A percentile compares a stretch with the other conserved stretches of the same genome.
phyloP scores from a whole-genome alignment of 64 coral and sea anemone genomes.

The Catalaphyllia jardinei region DNA sequence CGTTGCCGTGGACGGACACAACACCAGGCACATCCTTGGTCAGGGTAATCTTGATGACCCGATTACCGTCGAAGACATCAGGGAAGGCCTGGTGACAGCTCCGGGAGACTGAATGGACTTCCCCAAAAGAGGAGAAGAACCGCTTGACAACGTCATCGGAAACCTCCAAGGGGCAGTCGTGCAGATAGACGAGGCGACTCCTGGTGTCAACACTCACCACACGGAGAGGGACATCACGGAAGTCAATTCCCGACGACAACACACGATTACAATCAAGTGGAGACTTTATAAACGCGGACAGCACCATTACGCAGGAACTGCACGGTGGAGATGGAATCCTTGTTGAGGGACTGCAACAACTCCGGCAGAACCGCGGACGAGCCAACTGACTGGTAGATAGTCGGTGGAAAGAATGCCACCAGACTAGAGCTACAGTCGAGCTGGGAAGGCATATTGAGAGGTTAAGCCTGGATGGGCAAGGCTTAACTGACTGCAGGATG shows the following conservation, averaged over 20 bases:
- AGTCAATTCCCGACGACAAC: too few relatives aligned
- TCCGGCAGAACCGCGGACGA: background rate
- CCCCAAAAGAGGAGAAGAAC: background rate
- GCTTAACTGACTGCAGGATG: too few relatives aligned
- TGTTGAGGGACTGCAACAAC: background rate
- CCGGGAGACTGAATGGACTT: background rate
- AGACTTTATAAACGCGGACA: background rate
- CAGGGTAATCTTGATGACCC: background rate
- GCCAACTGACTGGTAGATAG: background rate
- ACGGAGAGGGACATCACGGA: background rate
- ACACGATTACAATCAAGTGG: background rate
- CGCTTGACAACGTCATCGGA: background rate
- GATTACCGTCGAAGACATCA: background rate
- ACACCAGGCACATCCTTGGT: background rate
- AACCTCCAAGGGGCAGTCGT: background rate
- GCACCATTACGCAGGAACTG: background rate
- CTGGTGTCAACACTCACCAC: background rate
- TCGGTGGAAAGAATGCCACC: background rate
- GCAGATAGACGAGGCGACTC: background rate
- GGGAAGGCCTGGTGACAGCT: background rate
- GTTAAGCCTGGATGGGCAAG: too few relatives aligned
- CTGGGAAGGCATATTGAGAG: too few relatives aligned
- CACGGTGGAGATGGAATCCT: background rate
- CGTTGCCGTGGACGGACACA: background rate
- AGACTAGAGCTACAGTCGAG: background rate